Conservation (phyloP, 1,140 invertebrate genomes). For the Mylabris phalerata region DNA sequence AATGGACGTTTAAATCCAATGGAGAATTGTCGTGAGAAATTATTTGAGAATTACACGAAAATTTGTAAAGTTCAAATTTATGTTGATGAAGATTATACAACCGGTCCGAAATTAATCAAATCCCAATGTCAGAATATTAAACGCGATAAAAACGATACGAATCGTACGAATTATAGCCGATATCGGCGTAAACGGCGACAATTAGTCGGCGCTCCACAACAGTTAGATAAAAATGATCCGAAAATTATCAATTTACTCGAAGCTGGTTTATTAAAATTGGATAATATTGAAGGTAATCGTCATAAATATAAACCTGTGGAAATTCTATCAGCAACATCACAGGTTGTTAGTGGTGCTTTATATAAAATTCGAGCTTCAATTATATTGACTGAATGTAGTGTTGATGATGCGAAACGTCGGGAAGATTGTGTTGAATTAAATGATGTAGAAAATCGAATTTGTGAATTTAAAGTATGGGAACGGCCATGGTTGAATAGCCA, state of each 20-base stretch:
- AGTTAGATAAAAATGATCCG: constrained; percentile 33
- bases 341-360: constrained; percentile 21
- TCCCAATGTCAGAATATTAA: constrained; percentile 37
- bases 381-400: constrained; percentile 11
- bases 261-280: constrained; percentile 33
- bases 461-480: constrained; percentile 47
- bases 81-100: constrained; percentile 32
- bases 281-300: constrained; percentile 6
- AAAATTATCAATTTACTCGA: constrained; percentile 37
- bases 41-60: constrained; percentile 31
- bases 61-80: constrained; percentile 38
- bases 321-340: constrained; percentile 22
- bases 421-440: constrained; percentile 25
- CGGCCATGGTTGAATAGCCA: constrained; percentile 48
- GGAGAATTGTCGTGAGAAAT: constrained; percentile 27
- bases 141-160: constrained; percentile 27
- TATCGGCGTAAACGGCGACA: constrained; percentile 4
- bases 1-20: constrained; percentile 17
- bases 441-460: constrained; percentile 30
- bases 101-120: constrained; percentile 35
- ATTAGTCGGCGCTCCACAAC: constrained; percentile 24
- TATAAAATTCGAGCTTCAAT: constrained; percentile 24
- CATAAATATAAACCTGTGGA: constrained; percentile 25
- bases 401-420: constrained; percentile 9
- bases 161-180: constrained; percentile 27